Conservation (phyloP, 2,113 vertebrate species). For the Cynopterus brachyotis region DNA sequence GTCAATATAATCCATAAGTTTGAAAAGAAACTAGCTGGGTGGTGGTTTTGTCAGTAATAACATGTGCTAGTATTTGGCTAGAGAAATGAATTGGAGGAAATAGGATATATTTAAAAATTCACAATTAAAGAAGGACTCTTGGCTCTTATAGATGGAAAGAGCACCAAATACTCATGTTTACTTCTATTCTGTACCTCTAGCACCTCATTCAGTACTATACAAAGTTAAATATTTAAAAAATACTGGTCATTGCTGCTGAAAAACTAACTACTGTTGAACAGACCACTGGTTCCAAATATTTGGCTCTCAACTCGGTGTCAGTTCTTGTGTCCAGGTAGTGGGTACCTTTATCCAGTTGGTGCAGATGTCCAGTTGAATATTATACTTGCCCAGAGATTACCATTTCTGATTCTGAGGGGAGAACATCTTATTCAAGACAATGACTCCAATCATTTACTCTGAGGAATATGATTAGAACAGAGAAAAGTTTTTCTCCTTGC, state of each 20-base stretch:
- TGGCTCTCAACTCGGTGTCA: neutral
- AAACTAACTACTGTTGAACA: neutral
- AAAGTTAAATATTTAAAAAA: neutral
- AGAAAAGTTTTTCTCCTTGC: neutral
- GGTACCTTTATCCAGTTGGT: neutral
- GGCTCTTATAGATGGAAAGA: neutral
- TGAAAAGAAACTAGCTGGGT: slow-evolving; percentile 24
- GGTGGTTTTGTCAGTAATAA: neutral
- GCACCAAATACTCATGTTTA: neutral
- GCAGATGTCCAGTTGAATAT: neutral
- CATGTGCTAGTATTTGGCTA: neutral
- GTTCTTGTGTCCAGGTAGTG: neutral
- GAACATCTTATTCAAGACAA: neutral
- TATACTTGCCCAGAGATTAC: neutral
- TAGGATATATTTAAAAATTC: neutral
- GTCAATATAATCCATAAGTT: slow-evolving; percentile 15
- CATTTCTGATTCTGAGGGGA: neutral
- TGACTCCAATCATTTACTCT: neutral
- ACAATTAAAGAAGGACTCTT: neutral
- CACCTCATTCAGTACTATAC: neutral
- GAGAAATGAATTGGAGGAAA: neutral
- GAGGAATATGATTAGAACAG: neutral
- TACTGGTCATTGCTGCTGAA: neutral
- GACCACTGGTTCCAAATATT: neutral
- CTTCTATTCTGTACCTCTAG: neutral